Evolutionary conservation across 2,888 invertebrate species (phyloP).

Genomic region (Tenthredo notha): DNA sequence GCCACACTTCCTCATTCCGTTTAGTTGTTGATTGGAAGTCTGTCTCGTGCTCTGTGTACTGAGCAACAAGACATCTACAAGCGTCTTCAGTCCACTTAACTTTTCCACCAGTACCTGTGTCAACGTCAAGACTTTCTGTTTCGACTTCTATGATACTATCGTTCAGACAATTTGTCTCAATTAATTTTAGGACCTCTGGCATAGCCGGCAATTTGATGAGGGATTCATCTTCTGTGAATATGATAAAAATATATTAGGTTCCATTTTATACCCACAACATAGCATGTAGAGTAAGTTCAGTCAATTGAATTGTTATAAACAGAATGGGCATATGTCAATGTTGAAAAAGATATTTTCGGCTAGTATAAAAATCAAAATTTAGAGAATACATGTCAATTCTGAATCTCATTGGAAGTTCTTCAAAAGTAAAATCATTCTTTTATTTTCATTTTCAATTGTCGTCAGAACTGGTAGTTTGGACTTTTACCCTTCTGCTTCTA

Average conservation of each 20-base stretch:
- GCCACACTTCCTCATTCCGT: background rate
- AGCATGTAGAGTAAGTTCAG: background rate
- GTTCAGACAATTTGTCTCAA: background rate
- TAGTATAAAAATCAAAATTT: no score
- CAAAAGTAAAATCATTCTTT: no score
- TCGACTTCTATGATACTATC: no score
- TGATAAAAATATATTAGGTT: background rate
- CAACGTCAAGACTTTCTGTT: background rate
- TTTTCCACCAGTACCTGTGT: background rate
- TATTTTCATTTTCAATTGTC: no score
- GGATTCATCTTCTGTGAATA: constrained; percentile 3
- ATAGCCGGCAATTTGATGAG: background rate
- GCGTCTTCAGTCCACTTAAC: background rate
- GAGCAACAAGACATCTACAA: background rate
- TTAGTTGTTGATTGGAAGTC: background rate
- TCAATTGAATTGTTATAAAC: background rate
- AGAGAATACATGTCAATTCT: no score
- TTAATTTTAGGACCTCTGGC: background rate
- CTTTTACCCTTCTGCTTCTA: no score
- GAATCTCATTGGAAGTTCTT: no score
- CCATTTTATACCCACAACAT: background rate
- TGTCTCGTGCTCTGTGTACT: background rate
- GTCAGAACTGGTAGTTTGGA: no score
- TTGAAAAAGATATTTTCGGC: background rate
- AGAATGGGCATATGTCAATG: background rate